Evolutionary conservation across 2,888 invertebrate species (phyloP), one percentile per base, ranked within the genome.

Genomic region (Spodoptera picta): DNA sequence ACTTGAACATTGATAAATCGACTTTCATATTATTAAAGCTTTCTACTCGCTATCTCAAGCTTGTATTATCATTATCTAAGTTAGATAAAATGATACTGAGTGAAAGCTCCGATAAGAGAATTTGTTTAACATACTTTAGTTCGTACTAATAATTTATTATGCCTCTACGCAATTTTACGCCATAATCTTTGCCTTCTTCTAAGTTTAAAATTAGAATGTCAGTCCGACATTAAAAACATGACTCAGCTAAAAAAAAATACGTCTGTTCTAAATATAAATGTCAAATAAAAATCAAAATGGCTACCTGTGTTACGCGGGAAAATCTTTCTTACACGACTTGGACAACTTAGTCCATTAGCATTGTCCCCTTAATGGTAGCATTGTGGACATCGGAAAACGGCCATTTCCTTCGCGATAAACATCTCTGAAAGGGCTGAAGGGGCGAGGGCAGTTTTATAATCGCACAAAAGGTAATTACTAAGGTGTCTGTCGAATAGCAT

Each of bases 401-500:
- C 90, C 93, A 94, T 94, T 94, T 94, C 94, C 94, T 94, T 86
- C 84, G 85, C 90, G 94, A 94, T 94, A 94, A 92, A 89, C 91
- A 94, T 94, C 94, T 90, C 88, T 93, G 90, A 93, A 94, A 94
- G 89, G 87, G 86, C 93, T 92, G 93, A 93, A 94, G 92, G 93
- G 92, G 92, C 89, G 90, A 90, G 89, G 87, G 87, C 83, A 87
- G 82, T 85, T 79, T 83, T 84, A 86, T 87, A 88, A 87, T 87
- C 86, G 88, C 89, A 89, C 86, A 87, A 84, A 86, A 83, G 88
- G 88, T 86, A 92, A 91, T 92, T 92, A 92, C 87, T 77, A 85
- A 88, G 86, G 87, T 85, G 86, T 87, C 87, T 83, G 69, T 62
- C 68, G 69, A 65, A 75, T 67, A 53, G 56, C 64, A 44, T 73